These are phyloP conservation scores for Cloeon dipterum DNA, from an alignment of 2,888 invertebrate genomes.

Conservation along the genomic window DNA sequence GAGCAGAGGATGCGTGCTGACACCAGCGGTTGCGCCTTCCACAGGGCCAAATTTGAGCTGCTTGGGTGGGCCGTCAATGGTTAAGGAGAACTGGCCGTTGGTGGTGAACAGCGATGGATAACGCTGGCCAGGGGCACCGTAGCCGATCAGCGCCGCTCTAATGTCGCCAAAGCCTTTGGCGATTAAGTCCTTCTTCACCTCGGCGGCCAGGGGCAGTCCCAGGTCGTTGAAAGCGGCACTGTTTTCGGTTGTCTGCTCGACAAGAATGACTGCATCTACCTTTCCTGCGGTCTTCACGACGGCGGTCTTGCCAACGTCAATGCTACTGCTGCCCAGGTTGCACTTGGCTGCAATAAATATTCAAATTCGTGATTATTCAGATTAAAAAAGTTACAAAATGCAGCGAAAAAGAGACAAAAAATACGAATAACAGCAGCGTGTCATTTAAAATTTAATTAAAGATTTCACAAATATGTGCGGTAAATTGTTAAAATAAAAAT, in stretches of 20 bases:
- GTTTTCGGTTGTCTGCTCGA: conserved; percentile 41
- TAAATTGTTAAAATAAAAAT: too few species aligned
- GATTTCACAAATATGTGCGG: too few species aligned
- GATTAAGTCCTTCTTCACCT: neutral
- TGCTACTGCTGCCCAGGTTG: conserved; percentile 19
- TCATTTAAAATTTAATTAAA: conserved; percentile 6
- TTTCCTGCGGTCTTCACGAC: conserved; percentile 44
- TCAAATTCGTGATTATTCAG: conserved; percentile 2
- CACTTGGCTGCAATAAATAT: conserved; percentile 19
- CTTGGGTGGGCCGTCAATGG: conserved; percentile 23
- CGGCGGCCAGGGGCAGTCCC: conserved; percentile 22
- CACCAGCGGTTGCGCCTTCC: conserved; percentile 8
- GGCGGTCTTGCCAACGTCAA: conserved; percentile 34
- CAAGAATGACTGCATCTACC: conserved; percentile 57
- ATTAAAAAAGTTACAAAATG: conserved; percentile 1
- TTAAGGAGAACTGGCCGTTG: conserved; percentile 24
- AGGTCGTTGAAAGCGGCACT: conserved; percentile 37
- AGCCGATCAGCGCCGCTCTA: conserved; percentile 31
- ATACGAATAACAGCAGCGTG: neutral
- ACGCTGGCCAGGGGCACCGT: conserved; percentile 23
- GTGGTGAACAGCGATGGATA: conserved; percentile 33
- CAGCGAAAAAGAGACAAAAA: neutral
- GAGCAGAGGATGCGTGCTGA: conserved; percentile 9
- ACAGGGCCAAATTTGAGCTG: conserved; percentile 10
- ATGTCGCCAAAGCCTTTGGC: conserved; percentile 23